phyloP scores from a whole-genome alignment of 23 tunicate species.

The Styela clava region DNA sequence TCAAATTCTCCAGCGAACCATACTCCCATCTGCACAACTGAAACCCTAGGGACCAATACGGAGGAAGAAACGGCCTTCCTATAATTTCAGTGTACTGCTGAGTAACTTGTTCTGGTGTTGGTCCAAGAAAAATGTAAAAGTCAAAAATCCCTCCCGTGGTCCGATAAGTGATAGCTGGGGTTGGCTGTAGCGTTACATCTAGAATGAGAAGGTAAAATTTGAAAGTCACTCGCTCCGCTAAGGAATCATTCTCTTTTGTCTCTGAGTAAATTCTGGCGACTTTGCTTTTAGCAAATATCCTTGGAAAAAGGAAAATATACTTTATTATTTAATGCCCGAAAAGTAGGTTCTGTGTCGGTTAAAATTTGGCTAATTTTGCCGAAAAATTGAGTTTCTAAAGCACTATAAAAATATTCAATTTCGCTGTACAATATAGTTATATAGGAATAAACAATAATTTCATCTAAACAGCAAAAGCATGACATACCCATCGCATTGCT shows the following conservation, averaged over 20 bases:
- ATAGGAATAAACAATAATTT: too few species aligned
- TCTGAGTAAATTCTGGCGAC: too few species aligned
- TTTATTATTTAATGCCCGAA: too few species aligned
- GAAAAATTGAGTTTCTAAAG: too few species aligned
- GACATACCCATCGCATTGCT: conserved; percentile 92
- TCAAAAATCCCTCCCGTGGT: conserved; percentile 90
- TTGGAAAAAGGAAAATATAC: neutral
- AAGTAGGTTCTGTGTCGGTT: too few species aligned
- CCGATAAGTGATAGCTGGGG: conserved; percentile 54
- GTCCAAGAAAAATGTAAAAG: conserved; percentile 86
- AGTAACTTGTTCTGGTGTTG: conserved; percentile 71
- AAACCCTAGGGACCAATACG: conserved; percentile 94
- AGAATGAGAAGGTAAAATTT: neutral
- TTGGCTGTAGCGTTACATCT: conserved; percentile 84
- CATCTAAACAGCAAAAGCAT: too few species aligned
- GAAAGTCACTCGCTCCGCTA: too few species aligned
- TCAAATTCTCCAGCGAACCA: conserved; percentile 51
- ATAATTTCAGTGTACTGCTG: conserved; percentile 67
- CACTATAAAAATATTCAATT: too few species aligned
- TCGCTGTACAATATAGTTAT: too few species aligned
- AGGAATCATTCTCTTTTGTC: too few species aligned
- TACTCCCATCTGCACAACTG: conserved; percentile 88
- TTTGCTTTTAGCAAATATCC: neutral
- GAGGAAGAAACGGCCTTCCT: conserved; percentile 86
- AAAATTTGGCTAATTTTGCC: too few species aligned